Percentiles rank a stretch among this genome's conserved stretches.
Evolutionary conservation across 1,140 invertebrate species (phyloP).

Genomic region (Megathymus violae): DNA sequence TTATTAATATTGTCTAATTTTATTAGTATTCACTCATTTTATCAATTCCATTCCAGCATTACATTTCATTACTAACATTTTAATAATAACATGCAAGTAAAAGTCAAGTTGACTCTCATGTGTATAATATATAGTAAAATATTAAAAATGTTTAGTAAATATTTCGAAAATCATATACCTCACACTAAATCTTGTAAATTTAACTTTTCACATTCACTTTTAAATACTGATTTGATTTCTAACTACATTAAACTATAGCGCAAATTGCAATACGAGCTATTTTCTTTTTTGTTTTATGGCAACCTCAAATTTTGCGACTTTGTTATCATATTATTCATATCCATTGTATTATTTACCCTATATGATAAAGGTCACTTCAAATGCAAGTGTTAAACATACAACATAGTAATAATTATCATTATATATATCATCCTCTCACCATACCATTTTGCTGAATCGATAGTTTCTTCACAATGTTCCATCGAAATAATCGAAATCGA

Average conservation of each 20-base stretch:
- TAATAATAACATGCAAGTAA: background rate
- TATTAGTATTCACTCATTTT: conserved; percentile 8
- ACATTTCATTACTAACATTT: conserved; percentile 7
- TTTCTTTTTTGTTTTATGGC: conserved; percentile 22
- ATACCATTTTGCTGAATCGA: background rate
- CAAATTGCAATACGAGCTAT: conserved; percentile 1
- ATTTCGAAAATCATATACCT: conserved; percentile 21
- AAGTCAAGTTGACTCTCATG: background rate
- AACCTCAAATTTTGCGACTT: conserved; percentile 21
- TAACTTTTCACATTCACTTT: conserved; percentile 19
- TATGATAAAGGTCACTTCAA: conserved; percentile 7
- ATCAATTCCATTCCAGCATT: conserved; percentile 6
- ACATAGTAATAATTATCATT: background rate
- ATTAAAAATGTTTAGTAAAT: conserved; percentile 19
- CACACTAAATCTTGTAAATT: conserved; percentile 13
- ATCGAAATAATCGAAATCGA: too few species aligned
- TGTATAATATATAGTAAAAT: background rate
- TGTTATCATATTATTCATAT: background rate
- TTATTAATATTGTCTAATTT: conserved; percentile 22
- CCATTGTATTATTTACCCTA: conserved; percentile 1
- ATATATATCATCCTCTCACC: background rate
- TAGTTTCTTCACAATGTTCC: background rate
- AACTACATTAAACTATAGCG: conserved; percentile 19
- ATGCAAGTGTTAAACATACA: conserved; percentile 3
- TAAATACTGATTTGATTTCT: conserved; percentile 21